These are phyloP conservation scores for Micromys minutus DNA, from an alignment of 2,113 vertebrate species.

Conservation along the genomic window DNA sequence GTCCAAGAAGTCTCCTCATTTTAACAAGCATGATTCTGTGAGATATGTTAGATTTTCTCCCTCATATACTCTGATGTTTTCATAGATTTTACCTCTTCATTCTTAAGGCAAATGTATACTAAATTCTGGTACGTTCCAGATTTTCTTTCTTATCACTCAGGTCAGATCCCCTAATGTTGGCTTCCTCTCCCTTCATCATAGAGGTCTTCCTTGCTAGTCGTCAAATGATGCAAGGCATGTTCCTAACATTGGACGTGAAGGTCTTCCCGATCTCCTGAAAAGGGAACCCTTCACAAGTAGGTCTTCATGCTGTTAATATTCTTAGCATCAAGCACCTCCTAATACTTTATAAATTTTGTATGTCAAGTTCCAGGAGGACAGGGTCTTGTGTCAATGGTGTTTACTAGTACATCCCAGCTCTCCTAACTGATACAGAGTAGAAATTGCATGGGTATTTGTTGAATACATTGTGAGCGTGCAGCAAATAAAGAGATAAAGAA, in stretches of 20 bases:
- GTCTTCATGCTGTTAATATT: neutral
- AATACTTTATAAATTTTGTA: neutral
- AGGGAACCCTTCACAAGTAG: neutral
- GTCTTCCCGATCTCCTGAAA: neutral
- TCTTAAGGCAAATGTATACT: neutral
- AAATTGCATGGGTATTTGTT: neutral
- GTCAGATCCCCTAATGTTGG: neutral
- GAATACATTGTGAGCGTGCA: neutral
- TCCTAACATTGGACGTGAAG: neutral
- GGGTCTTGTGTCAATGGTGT: neutral
- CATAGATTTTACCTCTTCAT: neutral
- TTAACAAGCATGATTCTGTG: neutral
- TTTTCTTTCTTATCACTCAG: neutral
- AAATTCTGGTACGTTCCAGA: neutral
- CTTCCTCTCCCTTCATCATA: neutral
- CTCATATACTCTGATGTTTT: neutral
- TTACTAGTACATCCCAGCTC: neutral
- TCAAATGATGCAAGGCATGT: neutral
- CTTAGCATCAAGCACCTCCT: neutral
- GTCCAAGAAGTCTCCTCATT: neutral
- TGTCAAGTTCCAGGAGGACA: neutral
- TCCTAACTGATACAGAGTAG: conserved; percentile 13
- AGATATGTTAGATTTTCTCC: neutral
- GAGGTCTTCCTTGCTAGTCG: neutral
- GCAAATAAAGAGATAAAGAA: conserved; percentile 4